Conservation (phyloP, 30 jellyfish, hydroid and myxozoan species). For the Catostylus mosaicus region DNA sequence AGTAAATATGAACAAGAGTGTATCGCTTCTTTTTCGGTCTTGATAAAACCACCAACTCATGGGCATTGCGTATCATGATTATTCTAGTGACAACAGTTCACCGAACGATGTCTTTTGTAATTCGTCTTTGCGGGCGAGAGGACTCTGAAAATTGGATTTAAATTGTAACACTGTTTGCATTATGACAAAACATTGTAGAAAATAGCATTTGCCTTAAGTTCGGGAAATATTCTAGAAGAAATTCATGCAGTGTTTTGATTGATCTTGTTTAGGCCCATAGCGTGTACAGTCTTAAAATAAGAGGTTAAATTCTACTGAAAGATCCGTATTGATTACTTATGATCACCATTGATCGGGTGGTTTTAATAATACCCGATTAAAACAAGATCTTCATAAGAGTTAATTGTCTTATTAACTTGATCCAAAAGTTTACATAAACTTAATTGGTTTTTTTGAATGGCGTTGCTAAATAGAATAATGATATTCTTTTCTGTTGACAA, state of each 20-base stretch:
- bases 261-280: slow-evolving; percentile 12
- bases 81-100: too few species aligned
- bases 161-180: not conserved
- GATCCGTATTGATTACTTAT: too few species aligned
- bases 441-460: slow-evolving; percentile 14
- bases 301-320: slow-evolving; percentile 17
- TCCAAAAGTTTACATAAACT: slow-evolving; percentile 39
- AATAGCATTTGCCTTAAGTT: not conserved
- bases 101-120: too few species aligned
- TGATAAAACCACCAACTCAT: too few species aligned
- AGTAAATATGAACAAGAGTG: too few species aligned
- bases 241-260: not conserved
- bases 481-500: slow-evolving; percentile 7
- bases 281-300: slow-evolving; percentile 28
- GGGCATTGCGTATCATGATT: too few species aligned
- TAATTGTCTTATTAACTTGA: slow-evolving; percentile 37
- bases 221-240: slow-evolving; percentile 5
- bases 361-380: slow-evolving; percentile 22
- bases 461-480: slow-evolving; percentile 21
- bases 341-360: slow-evolving; percentile 41
- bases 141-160: slow-evolving; percentile 4
- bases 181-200: not conserved
- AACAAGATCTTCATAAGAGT: not conserved
- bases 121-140: too few species aligned
- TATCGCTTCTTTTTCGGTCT: too few species aligned